These are phyloP conservation scores for Ophioderma brevispina DNA, from an alignment of 35 echinoderm and acorn worm species.

Conservation along the genomic window DNA sequence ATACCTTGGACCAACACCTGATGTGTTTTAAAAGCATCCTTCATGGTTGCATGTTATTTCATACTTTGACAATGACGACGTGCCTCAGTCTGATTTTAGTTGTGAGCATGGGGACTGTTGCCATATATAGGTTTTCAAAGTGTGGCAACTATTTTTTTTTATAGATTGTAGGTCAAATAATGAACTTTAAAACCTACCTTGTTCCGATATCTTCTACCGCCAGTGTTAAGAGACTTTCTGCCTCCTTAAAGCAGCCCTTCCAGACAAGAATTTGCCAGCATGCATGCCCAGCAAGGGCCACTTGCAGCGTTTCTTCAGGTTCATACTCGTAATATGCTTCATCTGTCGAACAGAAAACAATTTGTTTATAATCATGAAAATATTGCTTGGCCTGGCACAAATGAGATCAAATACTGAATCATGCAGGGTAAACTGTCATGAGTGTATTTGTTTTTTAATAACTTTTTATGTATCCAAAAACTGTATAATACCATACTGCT, in stretches of 20 bases:
- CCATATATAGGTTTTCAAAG: too few relatives aligned
- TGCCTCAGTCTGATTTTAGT: too few relatives aligned
- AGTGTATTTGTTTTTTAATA: background rate
- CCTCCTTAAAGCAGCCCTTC: slow-evolving; percentile 53
- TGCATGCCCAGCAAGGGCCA: slow-evolving; percentile 68
- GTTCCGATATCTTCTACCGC: slow-evolving; percentile 64
- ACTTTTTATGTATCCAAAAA: background rate
- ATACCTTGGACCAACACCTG: too few relatives aligned
- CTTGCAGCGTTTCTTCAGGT: slow-evolving; percentile 42
- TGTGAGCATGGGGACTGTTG: too few relatives aligned
- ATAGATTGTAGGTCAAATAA: too few relatives aligned
- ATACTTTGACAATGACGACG: too few relatives aligned
- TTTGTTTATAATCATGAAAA: background rate
- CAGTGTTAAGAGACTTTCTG: slow-evolving; percentile 61
- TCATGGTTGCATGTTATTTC: too few relatives aligned
- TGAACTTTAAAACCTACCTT: slow-evolving; percentile 42
- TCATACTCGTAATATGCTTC: slow-evolving; percentile 31
- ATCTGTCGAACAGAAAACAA: background rate
- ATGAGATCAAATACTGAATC: too few relatives aligned
- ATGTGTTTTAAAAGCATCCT: too few relatives aligned
- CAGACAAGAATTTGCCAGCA: slow-evolving; percentile 81
- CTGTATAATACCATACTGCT: background rate
- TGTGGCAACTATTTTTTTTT: too few relatives aligned
- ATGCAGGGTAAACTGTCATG: too few relatives aligned
- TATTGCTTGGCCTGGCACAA: background rate